A percentile compares a stretch with the other conserved stretches of the same genome.
Conservation (phyloP, 2,888 invertebrate genomes). For the Acrocera orbiculus region DNA sequence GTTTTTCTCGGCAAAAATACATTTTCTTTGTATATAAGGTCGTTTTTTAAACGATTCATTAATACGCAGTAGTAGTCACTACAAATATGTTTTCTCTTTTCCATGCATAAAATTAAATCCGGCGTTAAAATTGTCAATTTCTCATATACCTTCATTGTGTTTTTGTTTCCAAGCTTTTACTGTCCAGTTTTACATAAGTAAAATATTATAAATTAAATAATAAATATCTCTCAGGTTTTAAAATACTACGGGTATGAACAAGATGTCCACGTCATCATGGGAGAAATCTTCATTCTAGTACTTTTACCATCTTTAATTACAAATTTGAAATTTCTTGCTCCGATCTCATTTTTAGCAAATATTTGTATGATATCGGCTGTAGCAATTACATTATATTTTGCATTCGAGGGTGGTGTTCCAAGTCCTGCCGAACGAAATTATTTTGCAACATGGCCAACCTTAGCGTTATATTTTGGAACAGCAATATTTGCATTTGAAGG, state of each 20-base stretch:
- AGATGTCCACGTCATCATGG: slow-evolving; percentile 55
- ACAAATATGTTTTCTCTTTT: too few relatives aligned
- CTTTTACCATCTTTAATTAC: slow-evolving; percentile 56
- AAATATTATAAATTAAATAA: too few relatives aligned
- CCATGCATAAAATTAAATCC: too few relatives aligned
- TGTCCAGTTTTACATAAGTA: too few relatives aligned
- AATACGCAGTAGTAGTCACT: too few relatives aligned
- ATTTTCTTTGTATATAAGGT: too few relatives aligned
- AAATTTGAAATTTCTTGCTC: slow-evolving; percentile 57
- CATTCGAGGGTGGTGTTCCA: slow-evolving; percentile 56
- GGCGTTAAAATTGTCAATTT: too few relatives aligned
- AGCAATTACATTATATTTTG: slow-evolving; percentile 56
- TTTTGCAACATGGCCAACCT: slow-evolving; percentile 39
- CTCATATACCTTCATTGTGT: too few relatives aligned
- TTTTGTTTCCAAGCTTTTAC: too few relatives aligned
- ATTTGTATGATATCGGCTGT: slow-evolving; percentile 49
- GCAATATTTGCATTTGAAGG: slow-evolving; percentile 95
- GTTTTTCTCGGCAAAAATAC: too few relatives aligned
- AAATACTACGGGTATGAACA: slow-evolving; percentile 42
- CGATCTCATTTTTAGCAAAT: slow-evolving; percentile 62
- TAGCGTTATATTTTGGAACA: slow-evolving; percentile 89
- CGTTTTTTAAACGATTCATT: too few relatives aligned
- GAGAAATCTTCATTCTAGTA: slow-evolving; percentile 52
- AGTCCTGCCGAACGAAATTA: slow-evolving; percentile 39
- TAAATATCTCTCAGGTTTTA: slow-evolving; percentile 40